Base-by-base conservation (phyloP, 2,888 invertebrate genomes). In the Athetis lepigone region DNA sequence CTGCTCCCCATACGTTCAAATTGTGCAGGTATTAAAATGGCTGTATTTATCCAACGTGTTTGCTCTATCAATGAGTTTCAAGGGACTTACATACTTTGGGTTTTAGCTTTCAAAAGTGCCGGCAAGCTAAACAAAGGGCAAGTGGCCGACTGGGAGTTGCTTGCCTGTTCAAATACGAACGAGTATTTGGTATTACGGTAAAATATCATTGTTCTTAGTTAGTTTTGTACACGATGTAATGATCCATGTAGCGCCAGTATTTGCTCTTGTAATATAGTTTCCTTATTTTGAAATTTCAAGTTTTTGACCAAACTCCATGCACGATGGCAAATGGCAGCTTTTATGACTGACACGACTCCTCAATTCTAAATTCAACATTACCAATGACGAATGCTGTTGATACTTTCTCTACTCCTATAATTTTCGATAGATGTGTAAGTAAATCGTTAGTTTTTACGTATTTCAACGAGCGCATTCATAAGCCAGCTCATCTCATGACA, bases 41-140 rank as follows among this genome's bases (percentile, higher is more conserved):
- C 82, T 75, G 79, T 94, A 88, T 94, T 93, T 93, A 88, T 84
- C 67, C 81, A 82, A 85, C 75, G 70, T 92, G 92, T 95, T 94
- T 94, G 88, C 81, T 85, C 83, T 89, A 91, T 91, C 91, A 92
- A 92, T 90, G 93, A 90, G 93, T 91, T 90, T 92, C 86, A 87
- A 93, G 90, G 90, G 92, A 75, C 91, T 87, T 91, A 95, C 95
- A 95, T 86, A 94, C 93, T 90, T 95, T 90, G 92, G 91, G 94
- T 95, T 95, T 95, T 95, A 95, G 88, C 90, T 94, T 93, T 93
- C 94, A 94, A 95, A 93, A 90, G 92, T 77, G 88, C 94, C 94
- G 93, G 86, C 92, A 87, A 85, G 84, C 85, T 87, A 92, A 93
- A 92, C 90, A 93, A 88, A 85, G 86, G 65, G 58, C 84, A 88